phyloP scores from a whole-genome alignment of 2,888 invertebrate species.

The Pheosia gnoma region DNA sequence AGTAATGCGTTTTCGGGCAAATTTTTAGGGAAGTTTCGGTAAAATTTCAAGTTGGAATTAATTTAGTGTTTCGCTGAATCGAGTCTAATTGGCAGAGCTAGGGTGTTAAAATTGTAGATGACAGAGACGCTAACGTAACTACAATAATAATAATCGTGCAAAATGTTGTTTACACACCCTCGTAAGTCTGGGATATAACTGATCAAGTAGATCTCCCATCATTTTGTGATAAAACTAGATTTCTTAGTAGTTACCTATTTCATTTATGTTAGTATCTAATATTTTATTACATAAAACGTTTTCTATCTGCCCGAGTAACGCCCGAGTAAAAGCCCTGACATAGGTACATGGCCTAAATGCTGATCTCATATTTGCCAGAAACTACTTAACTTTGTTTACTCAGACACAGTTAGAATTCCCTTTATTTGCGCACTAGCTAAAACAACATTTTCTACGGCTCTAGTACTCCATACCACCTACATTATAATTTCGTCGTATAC shows the following conservation, averaged over 20 bases:
- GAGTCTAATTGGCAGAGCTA: too few relatives aligned
- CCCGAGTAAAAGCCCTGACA: too few relatives aligned
- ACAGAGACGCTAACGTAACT: not conserved
- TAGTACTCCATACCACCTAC: conserved; percentile 11
- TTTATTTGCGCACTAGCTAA: not conserved
- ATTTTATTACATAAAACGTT: not conserved
- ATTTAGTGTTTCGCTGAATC: too few relatives aligned
- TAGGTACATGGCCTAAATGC: not conserved
- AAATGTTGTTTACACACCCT: not conserved
- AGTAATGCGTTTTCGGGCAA: too few relatives aligned
- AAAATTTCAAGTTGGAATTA: too few relatives aligned
- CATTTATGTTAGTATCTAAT: too few relatives aligned
- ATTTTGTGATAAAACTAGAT: not conserved
- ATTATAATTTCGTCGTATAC: conserved; percentile 22
- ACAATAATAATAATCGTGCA: not conserved
- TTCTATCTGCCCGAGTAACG: not conserved
- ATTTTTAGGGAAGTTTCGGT: too few relatives aligned
- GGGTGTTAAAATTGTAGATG: too few relatives aligned
- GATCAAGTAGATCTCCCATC: not conserved
- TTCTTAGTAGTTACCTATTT: too few relatives aligned
- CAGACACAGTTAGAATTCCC: not conserved
- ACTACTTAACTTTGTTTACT: not conserved
- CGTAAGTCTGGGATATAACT: not conserved
- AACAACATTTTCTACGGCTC: conserved; percentile 11
- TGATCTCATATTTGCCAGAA: not conserved